Evolutionary conservation across 2,113 vertebrate species (phyloP), one percentile per base, ranked within the genome.

Genomic region (Larimichthys crocea): DNA sequence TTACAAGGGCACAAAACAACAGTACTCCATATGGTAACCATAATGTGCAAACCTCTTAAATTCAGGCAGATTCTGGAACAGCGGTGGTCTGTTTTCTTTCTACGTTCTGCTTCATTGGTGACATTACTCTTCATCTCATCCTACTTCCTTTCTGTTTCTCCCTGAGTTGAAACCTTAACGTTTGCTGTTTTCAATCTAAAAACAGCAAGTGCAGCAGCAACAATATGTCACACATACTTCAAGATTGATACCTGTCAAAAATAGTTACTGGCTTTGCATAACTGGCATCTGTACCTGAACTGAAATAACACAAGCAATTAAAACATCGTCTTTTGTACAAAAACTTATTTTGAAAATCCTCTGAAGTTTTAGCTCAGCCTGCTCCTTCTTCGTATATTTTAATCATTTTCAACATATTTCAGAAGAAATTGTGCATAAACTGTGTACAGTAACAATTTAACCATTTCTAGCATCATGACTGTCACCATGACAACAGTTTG

Each of bases 1-100:
- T 49, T n/a, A 31, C 62, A 4, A 17, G 26, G 42, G 40, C 42
- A 56, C 61, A 49, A 40, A 76, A 71, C 40, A 73, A 24, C 49
- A 22, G 8, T 0, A 3, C 26, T 42, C 67, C 56, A 55, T 80
- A 69, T 77, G 73, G 62, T 48, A 53, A 26, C 42, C 17, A 17
- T 16, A 52, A 74, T 64, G 65, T 70, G 44, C 20, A 62, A 44
- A 62, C 19, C n/a, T 61, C 46, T 72, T 11, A 24, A 35, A 53
- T 55, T 19, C 3, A 48, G 19, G 29, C 55, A 42, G 42, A 67
- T 63, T 79, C 62, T 73, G 55, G 20, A 49, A 68, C 24, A 62
- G 35, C 35, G 46, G 22, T 7, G 3, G 22, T 35, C n/a, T 42
- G 78, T 61, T 42, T 7, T 62, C 15, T 50, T 10, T 5, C 10